These are phyloP conservation scores for Nipponia nippon DNA, from an alignment of 2,113 vertebrate species.

Conservation along the genomic window DNA sequence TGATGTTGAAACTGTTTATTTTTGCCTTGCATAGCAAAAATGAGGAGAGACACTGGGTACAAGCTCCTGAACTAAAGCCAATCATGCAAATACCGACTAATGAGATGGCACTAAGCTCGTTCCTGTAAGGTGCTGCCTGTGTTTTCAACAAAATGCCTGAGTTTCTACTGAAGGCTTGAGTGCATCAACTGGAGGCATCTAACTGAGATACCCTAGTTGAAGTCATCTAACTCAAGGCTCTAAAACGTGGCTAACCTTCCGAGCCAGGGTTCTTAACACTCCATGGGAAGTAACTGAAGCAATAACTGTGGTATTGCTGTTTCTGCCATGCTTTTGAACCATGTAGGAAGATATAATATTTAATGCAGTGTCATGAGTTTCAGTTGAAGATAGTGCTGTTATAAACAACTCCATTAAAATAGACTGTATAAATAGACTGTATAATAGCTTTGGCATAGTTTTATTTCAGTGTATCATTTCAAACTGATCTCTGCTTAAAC, in stretches of 20 bases:
- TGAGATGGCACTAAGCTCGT: background rate
- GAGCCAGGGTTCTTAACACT: background rate
- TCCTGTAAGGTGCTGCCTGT: background rate
- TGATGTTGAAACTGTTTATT: background rate
- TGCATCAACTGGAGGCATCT: background rate
- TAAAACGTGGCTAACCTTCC: background rate
- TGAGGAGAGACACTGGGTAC: background rate
- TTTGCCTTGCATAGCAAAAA: background rate
- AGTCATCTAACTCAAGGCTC: background rate
- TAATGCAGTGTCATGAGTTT: background rate
- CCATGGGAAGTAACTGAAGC: background rate
- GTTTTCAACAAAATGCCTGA: background rate
- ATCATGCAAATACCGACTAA: background rate
- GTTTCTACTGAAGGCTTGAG: background rate
- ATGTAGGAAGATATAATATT: background rate
- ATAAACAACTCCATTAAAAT: background rate
- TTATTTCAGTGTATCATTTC: background rate
- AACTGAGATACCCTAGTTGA: background rate
- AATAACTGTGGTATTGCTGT: background rate
- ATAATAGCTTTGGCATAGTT: background rate
- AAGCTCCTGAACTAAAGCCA: background rate
- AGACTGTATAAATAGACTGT: background rate
- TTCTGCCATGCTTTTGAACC: background rate
- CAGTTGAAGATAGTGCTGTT: background rate
- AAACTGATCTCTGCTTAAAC: background rate